Base-by-base conservation (phyloP, 2,888 invertebrate species). In the Carpatolechia fugitivella region DNA sequence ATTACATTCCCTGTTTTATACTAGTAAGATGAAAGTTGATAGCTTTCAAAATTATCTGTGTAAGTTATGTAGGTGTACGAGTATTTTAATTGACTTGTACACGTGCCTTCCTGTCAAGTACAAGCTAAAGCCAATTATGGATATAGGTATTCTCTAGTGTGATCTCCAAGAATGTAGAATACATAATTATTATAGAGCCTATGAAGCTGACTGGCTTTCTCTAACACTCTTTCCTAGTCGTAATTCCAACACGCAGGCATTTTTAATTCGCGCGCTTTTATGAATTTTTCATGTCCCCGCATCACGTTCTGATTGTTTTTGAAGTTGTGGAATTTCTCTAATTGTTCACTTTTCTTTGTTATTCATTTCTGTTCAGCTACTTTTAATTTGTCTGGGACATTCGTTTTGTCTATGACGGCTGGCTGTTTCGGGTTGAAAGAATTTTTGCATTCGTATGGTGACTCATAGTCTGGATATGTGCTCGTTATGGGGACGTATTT, bases 251-350 rank as follows among this genome's bases (percentile, higher is more conserved):
- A 74, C 79, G 76, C 76, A 72, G 77, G 76, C 72, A 80, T 85
- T 87, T 87, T 85, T 83, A 85, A 86, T 83, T 82, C 78, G 72
- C 69, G 68, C 72, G 76, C 75, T 80, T 86, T 86, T 84, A 84
- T 86, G 78, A 82, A 83, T 82, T 86, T 82, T 20, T 78, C 75
- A 76, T 78, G 78, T 79, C 76, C 73, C 76, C 66, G 60, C 65
- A 74, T 75, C 72, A 68, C 71, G 56, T 68, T 61, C 63, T 77
- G 80, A 82, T 84, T 82, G 78, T 82, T 76, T 60, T 67, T 64
- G 54, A 38, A 53, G 55, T 61, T 75, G 74, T 70, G 60, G 67
- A 72, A 69, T 73, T 73, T 67, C 63, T 60, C 72, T 74, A 76
- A 80, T 80, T 81, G 78, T 80, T 73, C 49, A 35, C 16, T 31